Evolutionary conservation across 2,797 vertebrate species (phyloP), one percentile per base, ranked within the genome.

Genomic region (Tokudaia tokunoshimensis): DNA sequence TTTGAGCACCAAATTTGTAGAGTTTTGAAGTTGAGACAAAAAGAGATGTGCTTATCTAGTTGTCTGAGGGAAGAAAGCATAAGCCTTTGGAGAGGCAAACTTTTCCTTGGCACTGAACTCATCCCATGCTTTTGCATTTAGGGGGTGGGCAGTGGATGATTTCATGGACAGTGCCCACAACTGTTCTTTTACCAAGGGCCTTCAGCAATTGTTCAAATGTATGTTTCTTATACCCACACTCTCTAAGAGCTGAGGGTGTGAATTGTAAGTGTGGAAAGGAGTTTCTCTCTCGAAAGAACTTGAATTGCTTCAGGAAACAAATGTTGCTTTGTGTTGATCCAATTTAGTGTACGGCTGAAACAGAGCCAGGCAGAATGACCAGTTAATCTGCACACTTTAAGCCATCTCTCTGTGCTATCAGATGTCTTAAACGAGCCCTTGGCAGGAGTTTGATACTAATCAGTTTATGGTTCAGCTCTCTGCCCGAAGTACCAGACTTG

Each of bases 391-490:
- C 95, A 70, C 86, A 91, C 76, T 81, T 82, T 84, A 85, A 81
- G 74, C 92, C 92, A 72, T 59, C 93, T 94, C 97, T 91, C 57
- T 85, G 78, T 61, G 63, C 94, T 94, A 92, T 98, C 95, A 82
- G 76, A 94, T 93, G 93, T 95, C 92, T 95, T 94, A 79, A 97
- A 96, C 81, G 96, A 97, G 96, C 89, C 91, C 85, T 96, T 97
- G 97, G 98, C 96, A 95, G 75, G 80, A 89, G 94, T 24, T 95
- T 94, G 95, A 79, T 96, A 41, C 88, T 81, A 93, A 96, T 95
- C 93, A 92, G 93, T 97, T 97, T 93, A 96, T 47, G 97, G 96
- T 93, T 96, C 94, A 97, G 94, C 94, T 97, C 90, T 83, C 90
- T 84, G 94, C 96, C 91, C 17, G 0, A 81, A 96, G 95, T 86